A percentile compares a stretch with the other conserved stretches of the same genome.
phyloP scores from a whole-genome alignment of 2,113 vertebrate species.

The Athene cunicularia region DNA sequence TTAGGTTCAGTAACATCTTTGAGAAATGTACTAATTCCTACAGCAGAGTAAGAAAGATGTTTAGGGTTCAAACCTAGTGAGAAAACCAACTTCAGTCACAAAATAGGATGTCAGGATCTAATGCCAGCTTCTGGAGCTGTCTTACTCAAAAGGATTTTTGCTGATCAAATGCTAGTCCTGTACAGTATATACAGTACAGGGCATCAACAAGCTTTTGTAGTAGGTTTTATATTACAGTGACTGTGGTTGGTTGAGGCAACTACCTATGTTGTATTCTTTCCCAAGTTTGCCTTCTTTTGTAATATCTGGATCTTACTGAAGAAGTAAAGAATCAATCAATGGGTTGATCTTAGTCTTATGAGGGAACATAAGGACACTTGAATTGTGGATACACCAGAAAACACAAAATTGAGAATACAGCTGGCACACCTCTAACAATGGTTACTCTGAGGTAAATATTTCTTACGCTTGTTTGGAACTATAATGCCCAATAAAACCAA shows the following conservation, averaged over 20 bases:
- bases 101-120: background rate
- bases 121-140: background rate
- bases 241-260: background rate
- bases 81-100: background rate
- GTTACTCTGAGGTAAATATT: background rate
- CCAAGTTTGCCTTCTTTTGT: background rate
- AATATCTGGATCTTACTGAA: background rate
- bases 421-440: background rate
- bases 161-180: background rate
- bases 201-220: background rate
- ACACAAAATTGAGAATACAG: background rate
- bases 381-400: background rate
- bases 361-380: background rate
- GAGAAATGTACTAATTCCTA: background rate
- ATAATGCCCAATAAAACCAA: background rate
- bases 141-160: background rate
- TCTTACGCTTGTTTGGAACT: background rate
- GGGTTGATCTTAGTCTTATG: background rate
- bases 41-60: background rate
- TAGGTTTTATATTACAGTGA: background rate
- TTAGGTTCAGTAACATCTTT: background rate
- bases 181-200: background rate
- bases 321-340: background rate
- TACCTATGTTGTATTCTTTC: background rate
- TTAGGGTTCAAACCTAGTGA: background rate